Evolutionary conservation across 1,140 invertebrate species (phyloP), one percentile per base, ranked within the genome.

Genomic region (Cataglyphis hispanica): DNA sequence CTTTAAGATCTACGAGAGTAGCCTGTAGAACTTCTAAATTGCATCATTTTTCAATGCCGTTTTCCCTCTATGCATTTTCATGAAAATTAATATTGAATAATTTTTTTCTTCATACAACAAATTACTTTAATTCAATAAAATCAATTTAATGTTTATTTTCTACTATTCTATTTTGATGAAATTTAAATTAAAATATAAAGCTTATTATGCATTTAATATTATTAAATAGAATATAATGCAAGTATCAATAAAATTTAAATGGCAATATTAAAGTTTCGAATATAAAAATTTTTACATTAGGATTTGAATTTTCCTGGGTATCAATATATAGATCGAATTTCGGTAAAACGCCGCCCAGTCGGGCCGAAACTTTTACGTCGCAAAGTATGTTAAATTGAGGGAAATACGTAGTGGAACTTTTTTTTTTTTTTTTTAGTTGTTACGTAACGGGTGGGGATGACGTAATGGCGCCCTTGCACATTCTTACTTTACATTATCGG

Each of bases 401-500:
- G 43, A 72, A 83, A 74, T 83, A 72, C 60, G 78, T 81, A 58
- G 66, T 16, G 34, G 25, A 74, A 81, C n/a, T 64, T 50, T 46
- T 4, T 13, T 50, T 40, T 80, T 64, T 53, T 27, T 53, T 31
- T 80, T 56, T 46, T 34, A 74, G 34, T 43, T 72, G 60, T 53
- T 81, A 81, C 50, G 60, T 46, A 72, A 56, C 34, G 31, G 78
- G 2, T 22, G 37, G 40, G 37, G 25, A 83, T 22, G 27, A 27
- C 40, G n/a, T 40, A 67, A 53, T 34, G 34, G 25, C 8, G 25
- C 25, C 16, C 69, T 74, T 46, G 67, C 78, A 83, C 56, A 72
- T 60, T 74, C 37, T 83, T 83, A 83, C 70, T 83, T 83, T 83
- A 83, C 53, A 83, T 83, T 83, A 83, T 83, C 67, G 78, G 53